Percentiles rank a stretch among this genome's conserved stretches.
Conservation (phyloP, 2,888 invertebrate species). For the Nomada ferruginata region DNA sequence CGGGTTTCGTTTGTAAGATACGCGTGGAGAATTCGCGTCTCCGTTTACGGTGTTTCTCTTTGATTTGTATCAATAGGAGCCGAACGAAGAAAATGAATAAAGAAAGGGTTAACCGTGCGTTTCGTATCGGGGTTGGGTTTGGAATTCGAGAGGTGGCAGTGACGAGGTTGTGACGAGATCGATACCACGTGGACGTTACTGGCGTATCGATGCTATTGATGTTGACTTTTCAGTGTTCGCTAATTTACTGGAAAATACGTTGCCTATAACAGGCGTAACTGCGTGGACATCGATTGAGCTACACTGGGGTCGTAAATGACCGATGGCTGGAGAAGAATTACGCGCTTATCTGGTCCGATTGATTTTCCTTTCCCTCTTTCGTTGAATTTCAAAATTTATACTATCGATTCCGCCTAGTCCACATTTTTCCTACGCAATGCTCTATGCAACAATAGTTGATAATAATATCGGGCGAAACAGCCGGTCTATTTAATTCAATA, state of each 20-base stretch:
- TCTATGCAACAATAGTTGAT: too few relatives aligned
- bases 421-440: too few relatives aligned
- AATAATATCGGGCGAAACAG: too few relatives aligned
- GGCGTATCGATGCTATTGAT: constrained; percentile 24
- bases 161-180: constrained; percentile 11
- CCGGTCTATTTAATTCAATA: too few relatives aligned
- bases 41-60: background rate
- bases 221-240: constrained; percentile 37
- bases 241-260: constrained; percentile 29
- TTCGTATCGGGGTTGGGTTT: background rate
- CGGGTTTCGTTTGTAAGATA: background rate
- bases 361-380: too few relatives aligned
- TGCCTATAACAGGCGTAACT: constrained; percentile 5
- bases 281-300: constrained; percentile 4
- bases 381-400: too few relatives aligned
- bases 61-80: too few relatives aligned
- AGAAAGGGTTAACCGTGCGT: too few relatives aligned
- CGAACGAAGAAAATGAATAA: too few relatives aligned
- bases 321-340: background rate
- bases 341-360: background rate
- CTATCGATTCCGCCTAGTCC: too few relatives aligned
- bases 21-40: background rate
- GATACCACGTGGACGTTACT: constrained; percentile 38
- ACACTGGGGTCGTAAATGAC: background rate
- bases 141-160: background rate